These are phyloP conservation scores for Podabrus alpinus DNA, from an alignment of 2,888 invertebrate genomes.

Conservation along the genomic window DNA sequence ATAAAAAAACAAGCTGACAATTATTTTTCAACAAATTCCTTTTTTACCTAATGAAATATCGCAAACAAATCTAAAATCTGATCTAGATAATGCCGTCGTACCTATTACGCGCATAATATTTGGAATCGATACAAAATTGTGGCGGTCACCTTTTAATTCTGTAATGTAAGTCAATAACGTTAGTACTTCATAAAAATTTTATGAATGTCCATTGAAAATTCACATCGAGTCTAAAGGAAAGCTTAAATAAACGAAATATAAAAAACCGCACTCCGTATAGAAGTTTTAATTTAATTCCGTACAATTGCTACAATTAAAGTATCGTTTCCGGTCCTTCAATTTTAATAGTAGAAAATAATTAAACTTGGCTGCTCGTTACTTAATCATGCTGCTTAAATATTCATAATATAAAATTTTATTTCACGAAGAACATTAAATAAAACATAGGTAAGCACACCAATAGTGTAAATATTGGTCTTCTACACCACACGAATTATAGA, in stretches of 20 bases:
- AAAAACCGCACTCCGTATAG: neutral
- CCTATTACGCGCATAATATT: conserved; percentile 6
- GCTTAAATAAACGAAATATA: neutral
- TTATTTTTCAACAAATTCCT: neutral
- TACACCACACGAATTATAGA: neutral
- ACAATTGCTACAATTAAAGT: conserved; percentile 14
- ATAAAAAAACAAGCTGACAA: neutral
- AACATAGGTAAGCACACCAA: neutral
- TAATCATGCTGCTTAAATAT: conserved; percentile 1
- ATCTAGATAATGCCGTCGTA: neutral
- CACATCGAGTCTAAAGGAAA: conserved; percentile 2
- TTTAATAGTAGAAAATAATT: conserved; percentile 9
- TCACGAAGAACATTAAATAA: neutral
- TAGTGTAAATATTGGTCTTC: neutral
- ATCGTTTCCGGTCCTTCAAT: conserved; percentile 10
- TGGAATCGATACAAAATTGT: conserved; percentile 22
- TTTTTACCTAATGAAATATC: neutral
- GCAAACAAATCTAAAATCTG: neutral
- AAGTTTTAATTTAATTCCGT: conserved; percentile 7
- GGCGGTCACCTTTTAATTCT: conserved; percentile 25
- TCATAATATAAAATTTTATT: neutral
- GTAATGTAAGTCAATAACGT: conserved; percentile 23
- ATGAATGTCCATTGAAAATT: conserved; percentile 10
- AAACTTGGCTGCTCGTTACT: neutral
- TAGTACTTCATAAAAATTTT: conserved; percentile 21